phyloP scores from a whole-genome alignment of 2,888 invertebrate species.

The Eledona agricola region DNA sequence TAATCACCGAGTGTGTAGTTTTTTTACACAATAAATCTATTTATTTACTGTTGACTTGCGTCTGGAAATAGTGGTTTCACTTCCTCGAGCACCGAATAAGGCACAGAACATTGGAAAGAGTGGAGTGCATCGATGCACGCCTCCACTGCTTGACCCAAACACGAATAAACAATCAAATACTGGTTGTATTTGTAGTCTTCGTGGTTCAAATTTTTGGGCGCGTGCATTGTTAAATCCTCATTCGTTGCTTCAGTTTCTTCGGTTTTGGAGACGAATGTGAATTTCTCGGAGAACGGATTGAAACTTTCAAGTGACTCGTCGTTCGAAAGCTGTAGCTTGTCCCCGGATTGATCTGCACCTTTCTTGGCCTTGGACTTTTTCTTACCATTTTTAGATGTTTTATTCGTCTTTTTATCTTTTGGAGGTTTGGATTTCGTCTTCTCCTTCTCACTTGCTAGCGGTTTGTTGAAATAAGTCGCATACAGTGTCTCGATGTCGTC shows the following conservation, averaged over 20 bases:
- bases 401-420: slow-evolving; percentile 5
- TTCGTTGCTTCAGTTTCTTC: background rate
- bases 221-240: too few relatives aligned
- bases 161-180: slow-evolving; percentile 23
- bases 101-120: slow-evolving; percentile 12
- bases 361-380: slow-evolving; percentile 7
- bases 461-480: slow-evolving; percentile 23
- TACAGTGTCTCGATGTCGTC: slow-evolving; percentile 18
- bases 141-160: slow-evolving; percentile 22
- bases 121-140: slow-evolving; percentile 21
- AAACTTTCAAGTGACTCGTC: slow-evolving; percentile 7
- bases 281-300: slow-evolving; percentile 22
- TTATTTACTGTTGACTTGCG: too few relatives aligned
- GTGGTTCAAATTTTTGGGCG: too few relatives aligned
- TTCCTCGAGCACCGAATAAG: slow-evolving; percentile 2
- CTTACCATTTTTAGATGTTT: slow-evolving; percentile 9
- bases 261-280: slow-evolving; percentile 8
- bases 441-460: too few relatives aligned
- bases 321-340: slow-evolving; percentile 9
- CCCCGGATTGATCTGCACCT: background rate
- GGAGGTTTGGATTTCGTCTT: slow-evolving; percentile 7
- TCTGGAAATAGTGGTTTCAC: slow-evolving; percentile 3
- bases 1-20: too few relatives aligned
- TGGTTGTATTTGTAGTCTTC: slow-evolving; percentile 17
- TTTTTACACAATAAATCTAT: too few relatives aligned